These are phyloP conservation scores for Parnassius orleans DNA, from an alignment of 2,888 invertebrate species.

Conservation along the genomic window DNA sequence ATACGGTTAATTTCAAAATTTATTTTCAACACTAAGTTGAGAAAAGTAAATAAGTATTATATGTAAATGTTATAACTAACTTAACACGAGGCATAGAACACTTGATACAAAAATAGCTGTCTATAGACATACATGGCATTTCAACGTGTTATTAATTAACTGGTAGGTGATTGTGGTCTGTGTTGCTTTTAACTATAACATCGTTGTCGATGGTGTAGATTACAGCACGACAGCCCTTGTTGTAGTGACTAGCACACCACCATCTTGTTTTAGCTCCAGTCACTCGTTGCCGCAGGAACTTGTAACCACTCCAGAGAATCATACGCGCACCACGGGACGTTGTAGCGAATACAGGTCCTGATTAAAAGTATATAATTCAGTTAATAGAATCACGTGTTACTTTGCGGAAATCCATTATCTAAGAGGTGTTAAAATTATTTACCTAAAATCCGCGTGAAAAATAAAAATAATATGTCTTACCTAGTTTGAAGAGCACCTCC, in stretches of 20 bases:
- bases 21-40: too few relatives aligned
- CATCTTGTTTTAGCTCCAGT: conserved; percentile 40
- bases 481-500: too few relatives aligned
- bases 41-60: too few relatives aligned
- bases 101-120: too few relatives aligned
- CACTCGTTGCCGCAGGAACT: conserved; percentile 39
- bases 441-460: too few relatives aligned
- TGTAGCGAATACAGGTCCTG: conserved; percentile 29
- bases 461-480: too few relatives aligned
- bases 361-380: neutral
- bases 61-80: too few relatives aligned
- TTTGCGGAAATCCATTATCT: neutral
- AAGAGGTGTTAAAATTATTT: too few relatives aligned
- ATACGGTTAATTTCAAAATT: too few relatives aligned
- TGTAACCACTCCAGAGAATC: conserved; percentile 41
- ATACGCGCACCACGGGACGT: conserved; percentile 40
- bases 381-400: neutral
- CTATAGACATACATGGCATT: too few relatives aligned
- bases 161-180: conserved; percentile 19
- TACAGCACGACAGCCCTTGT: conserved; percentile 21
- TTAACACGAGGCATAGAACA: too few relatives aligned
- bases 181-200: conserved; percentile 10
- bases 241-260: conserved; percentile 36
- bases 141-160: neutral
- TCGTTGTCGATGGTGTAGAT: conserved; percentile 20